phyloP scores from a whole-genome alignment of 1,140 invertebrate genomes.

The Cylas formicarius region DNA sequence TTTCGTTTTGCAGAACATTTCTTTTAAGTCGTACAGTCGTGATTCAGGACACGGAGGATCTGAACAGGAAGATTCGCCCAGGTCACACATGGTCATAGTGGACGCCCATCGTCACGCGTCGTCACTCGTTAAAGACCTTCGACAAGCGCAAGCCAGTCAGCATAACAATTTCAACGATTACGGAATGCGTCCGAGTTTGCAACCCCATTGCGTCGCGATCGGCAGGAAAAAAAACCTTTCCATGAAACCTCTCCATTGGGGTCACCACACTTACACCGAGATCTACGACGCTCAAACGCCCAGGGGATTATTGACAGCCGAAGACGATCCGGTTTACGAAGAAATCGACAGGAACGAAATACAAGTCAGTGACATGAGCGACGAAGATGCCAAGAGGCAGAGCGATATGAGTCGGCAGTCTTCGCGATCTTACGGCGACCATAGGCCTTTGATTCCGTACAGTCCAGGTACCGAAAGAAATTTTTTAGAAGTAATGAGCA shows the following conservation, averaged over 20 bases:
- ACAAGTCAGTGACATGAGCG: conserved; percentile 69
- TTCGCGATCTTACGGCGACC: conserved; percentile 72
- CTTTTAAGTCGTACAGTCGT: conserved; percentile 61
- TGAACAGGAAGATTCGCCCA: conserved; percentile 57
- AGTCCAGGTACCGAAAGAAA: conserved; percentile 39
- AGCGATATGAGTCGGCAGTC: conserved; percentile 69
- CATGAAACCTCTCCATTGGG: conserved; percentile 46
- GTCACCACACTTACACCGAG: conserved; percentile 56
- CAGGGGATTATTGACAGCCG: conserved; percentile 40
- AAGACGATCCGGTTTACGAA: conserved; percentile 74
- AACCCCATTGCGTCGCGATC: conserved; percentile 24
- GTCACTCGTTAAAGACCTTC: conserved; percentile 33
- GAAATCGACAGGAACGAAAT: conserved; percentile 65
- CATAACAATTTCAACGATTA: conserved; percentile 30
- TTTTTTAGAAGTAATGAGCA: conserved; percentile 32
- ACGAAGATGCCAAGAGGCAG: conserved; percentile 67
- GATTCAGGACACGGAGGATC: conserved; percentile 57
- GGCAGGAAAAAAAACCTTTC: conserved; percentile 37
- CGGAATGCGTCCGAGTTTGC: conserved; percentile 19
- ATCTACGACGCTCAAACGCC: conserved; percentile 49
- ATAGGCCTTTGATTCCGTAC: conserved; percentile 56
- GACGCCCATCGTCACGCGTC: conserved; percentile 34
- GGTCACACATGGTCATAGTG: conserved; percentile 48
- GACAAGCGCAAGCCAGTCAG: conserved; percentile 30
- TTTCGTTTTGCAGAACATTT: conserved; percentile 56